Conservation (phyloP, 2,797 vertebrate genomes). For the Artibeus jamaicensis region DNA sequence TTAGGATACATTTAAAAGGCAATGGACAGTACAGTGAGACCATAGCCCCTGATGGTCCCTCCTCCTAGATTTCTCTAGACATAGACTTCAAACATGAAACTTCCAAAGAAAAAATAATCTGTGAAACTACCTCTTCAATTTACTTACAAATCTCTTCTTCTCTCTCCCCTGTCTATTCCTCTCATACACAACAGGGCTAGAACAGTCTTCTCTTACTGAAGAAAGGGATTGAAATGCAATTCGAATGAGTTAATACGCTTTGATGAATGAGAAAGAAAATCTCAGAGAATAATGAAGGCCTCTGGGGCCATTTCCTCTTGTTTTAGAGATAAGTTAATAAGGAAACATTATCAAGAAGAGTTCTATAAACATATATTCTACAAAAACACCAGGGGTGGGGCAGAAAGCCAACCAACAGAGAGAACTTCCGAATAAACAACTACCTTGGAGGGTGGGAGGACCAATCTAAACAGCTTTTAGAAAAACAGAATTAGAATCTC, state of each 20-base stretch:
- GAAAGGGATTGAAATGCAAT: not conserved
- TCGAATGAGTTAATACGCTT: conserved; percentile 1
- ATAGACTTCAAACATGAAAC: not conserved
- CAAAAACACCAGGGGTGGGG: not conserved
- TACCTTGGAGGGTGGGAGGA: not conserved
- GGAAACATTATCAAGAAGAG: not conserved
- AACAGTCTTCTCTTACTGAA: not conserved
- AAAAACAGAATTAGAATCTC: not conserved
- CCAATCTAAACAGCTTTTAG: not conserved
- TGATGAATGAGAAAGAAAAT: conserved; percentile 28
- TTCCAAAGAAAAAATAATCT: not conserved
- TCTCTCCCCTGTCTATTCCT: not conserved
- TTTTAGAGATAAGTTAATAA: conserved; percentile 42
- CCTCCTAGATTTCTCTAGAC: not conserved
- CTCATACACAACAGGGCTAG: not conserved
- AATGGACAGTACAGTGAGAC: not conserved
- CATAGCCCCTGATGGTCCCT: not conserved
- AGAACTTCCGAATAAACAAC: not conserved
- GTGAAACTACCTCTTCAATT: not conserved
- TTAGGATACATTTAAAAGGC: not conserved
- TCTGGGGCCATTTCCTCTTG: not conserved
- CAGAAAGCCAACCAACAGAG: not conserved
- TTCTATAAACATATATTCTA: not conserved
- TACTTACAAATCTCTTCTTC: not conserved
- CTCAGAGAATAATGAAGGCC: not conserved